Evolutionary conservation across 2,113 vertebrate species (phyloP).

Genomic region (Stigmatopora argus): DNA sequence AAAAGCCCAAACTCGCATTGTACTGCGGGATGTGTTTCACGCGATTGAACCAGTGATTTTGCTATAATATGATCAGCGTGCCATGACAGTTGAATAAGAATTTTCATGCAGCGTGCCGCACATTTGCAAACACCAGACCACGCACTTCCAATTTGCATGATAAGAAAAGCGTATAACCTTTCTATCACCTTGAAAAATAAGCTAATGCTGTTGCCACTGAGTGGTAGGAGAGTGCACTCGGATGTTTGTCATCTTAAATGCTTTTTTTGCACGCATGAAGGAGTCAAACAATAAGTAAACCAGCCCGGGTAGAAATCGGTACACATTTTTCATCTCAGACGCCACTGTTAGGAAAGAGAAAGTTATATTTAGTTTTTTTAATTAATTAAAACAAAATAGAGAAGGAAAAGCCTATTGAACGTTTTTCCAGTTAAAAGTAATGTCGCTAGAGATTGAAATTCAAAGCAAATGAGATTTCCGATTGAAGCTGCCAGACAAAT

Average conservation of each 20-base stretch:
- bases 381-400: neutral
- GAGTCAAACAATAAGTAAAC: neutral
- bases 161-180: slow-evolving; percentile 46
- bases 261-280: neutral
- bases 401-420: neutral
- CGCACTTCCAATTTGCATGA: slow-evolving; percentile 35
- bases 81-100: slow-evolving; percentile 16
- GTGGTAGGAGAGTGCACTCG: neutral
- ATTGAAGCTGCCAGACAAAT: slow-evolving; percentile 14
- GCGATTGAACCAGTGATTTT: slow-evolving; percentile 22
- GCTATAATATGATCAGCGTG: slow-evolving; percentile 31
- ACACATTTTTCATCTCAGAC: neutral
- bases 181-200: slow-evolving; percentile 47
- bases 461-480: slow-evolving; percentile 10
- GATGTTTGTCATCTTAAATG: neutral
- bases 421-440: slow-evolving; percentile 11
- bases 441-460: slow-evolving; percentile 7
- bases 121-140: slow-evolving; percentile 48
- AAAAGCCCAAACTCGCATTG: too few relatives aligned
- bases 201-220: neutral
- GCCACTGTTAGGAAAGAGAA: neutral
- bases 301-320: too few relatives aligned
- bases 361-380: neutral
- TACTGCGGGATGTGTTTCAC: slow-evolving; percentile 1
- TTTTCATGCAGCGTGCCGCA: slow-evolving; percentile 32